These are phyloP conservation scores for Conus betulinus DNA, from an alignment of 1,140 invertebrate genomes.

Conservation along the genomic window DNA sequence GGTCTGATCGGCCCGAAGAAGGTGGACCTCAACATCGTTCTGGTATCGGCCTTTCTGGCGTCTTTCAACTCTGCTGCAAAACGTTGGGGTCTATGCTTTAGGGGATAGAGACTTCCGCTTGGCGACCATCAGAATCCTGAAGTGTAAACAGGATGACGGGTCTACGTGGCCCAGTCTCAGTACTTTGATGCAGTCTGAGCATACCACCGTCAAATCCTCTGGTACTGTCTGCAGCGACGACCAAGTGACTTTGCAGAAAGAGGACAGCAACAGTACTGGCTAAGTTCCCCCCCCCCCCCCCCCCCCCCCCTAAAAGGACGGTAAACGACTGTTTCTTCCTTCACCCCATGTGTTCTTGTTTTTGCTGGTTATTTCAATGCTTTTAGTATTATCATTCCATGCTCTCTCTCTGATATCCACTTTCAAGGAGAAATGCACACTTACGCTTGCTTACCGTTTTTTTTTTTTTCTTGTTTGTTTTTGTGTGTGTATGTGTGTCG, in stretches of 20 bases:
- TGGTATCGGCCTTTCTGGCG: background rate
- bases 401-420: too few species aligned
- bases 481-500: too few species aligned
- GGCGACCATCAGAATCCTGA: background rate
- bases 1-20: constrained; percentile 16
- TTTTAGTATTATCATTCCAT: too few species aligned
- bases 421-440: too few species aligned
- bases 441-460: too few species aligned
- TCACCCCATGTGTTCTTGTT: too few species aligned
- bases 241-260: background rate
- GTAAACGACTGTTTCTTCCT: too few species aligned
- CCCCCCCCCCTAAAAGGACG: too few species aligned
- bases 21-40: background rate
- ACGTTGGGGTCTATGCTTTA: background rate
- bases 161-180: background rate
- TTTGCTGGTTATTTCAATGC: too few species aligned
- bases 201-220: background rate
- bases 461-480: too few species aligned
- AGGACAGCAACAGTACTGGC: background rate
- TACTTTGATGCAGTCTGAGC: background rate
- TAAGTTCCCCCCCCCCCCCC: too few species aligned
- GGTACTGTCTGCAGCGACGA: background rate
- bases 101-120: background rate
- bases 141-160: background rate
- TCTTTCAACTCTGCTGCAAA: constrained; percentile 10